Evolutionary conservation across 2,797 vertebrate genomes (phyloP).

Genomic region (Rhynchonycteris naso): DNA sequence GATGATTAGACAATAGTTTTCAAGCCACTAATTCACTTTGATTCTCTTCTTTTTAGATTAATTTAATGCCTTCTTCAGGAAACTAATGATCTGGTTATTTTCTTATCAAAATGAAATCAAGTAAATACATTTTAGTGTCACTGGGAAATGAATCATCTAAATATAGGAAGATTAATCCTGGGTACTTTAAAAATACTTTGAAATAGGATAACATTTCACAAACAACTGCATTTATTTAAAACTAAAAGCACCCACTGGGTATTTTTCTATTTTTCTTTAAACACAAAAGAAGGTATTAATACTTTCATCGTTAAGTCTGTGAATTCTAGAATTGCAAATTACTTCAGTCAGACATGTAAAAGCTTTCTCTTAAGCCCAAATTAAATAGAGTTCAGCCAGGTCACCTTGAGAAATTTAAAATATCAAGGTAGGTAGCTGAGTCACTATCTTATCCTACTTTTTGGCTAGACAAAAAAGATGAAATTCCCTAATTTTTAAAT

Average conservation of each 20-base stretch:
- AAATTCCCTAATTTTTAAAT: slow-evolving; percentile 62
- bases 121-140: slow-evolving; percentile 40
- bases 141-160: slow-evolving; percentile 62
- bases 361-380: slow-evolving; percentile 41
- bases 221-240: slow-evolving; percentile 57
- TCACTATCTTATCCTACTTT: slow-evolving; percentile 52
- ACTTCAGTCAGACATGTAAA: slow-evolving; percentile 56
- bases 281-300: slow-evolving; percentile 35
- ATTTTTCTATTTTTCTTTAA: slow-evolving; percentile 60
- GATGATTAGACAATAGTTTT: slow-evolving; percentile 28
- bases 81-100: slow-evolving; percentile 45
- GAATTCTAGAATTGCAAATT: slow-evolving; percentile 49
- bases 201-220: slow-evolving; percentile 45
- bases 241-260: slow-evolving; percentile 40
- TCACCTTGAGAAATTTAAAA: slow-evolving; percentile 61
- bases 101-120: slow-evolving; percentile 64
- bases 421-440: slow-evolving; percentile 39
- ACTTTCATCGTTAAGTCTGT: slow-evolving; percentile 36
- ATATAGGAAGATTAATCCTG: slow-evolving; percentile 38
- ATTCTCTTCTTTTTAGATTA: slow-evolving; percentile 56
- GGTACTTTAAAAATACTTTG: slow-evolving; percentile 55
- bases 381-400: slow-evolving; percentile 52
- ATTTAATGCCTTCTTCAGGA: slow-evolving; percentile 58
- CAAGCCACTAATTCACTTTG: slow-evolving; percentile 40
- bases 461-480: slow-evolving; percentile 39